Evolutionary conservation across 2,113 vertebrate genomes (phyloP).

Genomic region (Sceloporus tristichus): DNA sequence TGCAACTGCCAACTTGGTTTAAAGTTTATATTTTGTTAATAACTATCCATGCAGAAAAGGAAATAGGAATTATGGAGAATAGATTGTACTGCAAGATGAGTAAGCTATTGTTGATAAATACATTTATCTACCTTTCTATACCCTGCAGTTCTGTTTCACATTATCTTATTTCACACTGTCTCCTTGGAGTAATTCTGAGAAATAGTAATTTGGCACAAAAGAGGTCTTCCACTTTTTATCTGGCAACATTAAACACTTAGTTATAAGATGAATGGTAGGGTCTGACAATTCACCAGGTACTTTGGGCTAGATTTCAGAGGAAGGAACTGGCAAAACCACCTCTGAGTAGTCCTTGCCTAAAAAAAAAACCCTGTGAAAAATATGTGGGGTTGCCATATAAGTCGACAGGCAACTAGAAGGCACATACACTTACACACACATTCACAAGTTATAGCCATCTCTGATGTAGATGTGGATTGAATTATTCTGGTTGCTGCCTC

Average conservation of each 20-base stretch:
- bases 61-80: neutral
- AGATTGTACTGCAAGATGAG: neutral
- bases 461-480: neutral
- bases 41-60: neutral
- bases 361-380: too few relatives aligned
- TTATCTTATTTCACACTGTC: neutral
- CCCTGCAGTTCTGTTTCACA: neutral
- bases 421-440: too few relatives aligned
- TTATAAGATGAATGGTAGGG: neutral
- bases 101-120: neutral
- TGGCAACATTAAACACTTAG: neutral
- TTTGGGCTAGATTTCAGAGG: too few relatives aligned
- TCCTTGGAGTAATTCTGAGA: neutral
- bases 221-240: neutral
- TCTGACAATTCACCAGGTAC: neutral
- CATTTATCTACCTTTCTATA: slow-evolving; percentile 1
- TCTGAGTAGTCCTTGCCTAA: too few relatives aligned
- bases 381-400: too few relatives aligned
- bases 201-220: neutral
- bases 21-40: neutral
- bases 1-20: neutral
- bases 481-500: slow-evolving; percentile 5
- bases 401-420: too few relatives aligned
- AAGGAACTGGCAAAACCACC: too few relatives aligned
- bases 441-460: neutral